These are phyloP conservation scores for Myotis lucifugus DNA, from an alignment of 2,113 vertebrate genomes.

Conservation along the genomic window DNA sequence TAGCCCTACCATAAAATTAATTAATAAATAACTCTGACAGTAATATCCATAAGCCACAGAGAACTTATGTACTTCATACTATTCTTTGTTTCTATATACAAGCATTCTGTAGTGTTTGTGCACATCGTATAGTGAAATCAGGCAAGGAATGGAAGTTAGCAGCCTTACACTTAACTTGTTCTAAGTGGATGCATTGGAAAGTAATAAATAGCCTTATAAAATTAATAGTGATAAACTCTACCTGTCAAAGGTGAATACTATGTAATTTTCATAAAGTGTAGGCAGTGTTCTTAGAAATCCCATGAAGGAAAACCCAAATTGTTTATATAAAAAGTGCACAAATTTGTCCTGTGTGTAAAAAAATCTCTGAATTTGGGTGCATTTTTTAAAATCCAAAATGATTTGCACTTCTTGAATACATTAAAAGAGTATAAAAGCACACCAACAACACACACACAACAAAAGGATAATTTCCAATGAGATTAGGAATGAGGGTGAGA, in stretches of 20 bases:
- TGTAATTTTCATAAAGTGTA: conserved; percentile 32
- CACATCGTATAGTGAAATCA: background rate
- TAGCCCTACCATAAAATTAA: conserved; percentile 64
- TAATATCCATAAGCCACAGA: conserved; percentile 19
- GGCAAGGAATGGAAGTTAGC: conserved; percentile 50
- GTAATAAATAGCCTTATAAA: conserved; percentile 67
- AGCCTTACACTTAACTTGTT: conserved; percentile 55
- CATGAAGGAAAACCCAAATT: background rate
- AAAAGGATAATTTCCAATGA: conserved; percentile 58
- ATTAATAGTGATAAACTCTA: background rate
- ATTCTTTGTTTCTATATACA: conserved; percentile 74
- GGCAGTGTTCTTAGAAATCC: background rate
- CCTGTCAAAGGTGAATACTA: conserved; percentile 13
- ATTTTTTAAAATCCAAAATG: conserved; percentile 60
- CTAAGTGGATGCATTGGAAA: conserved; percentile 40
- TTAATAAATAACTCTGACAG: conserved; percentile 77
- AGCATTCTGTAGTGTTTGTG: background rate
- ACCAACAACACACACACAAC: conserved; percentile 34
- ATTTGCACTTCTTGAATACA: conserved; percentile 71
- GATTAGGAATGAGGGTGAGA: conserved; percentile 32
- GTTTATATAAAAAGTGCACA: conserved; percentile 67
- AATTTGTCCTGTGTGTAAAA: conserved; percentile 62
- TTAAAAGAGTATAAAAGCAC: conserved; percentile 74
- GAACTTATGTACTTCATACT: conserved; percentile 32
- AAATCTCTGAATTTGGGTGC: conserved; percentile 65